Percentiles rank a stretch among this genome's conserved stretches.
Evolutionary conservation across 2,888 invertebrate species (phyloP).

Genomic region (Diogma glabrata): DNA sequence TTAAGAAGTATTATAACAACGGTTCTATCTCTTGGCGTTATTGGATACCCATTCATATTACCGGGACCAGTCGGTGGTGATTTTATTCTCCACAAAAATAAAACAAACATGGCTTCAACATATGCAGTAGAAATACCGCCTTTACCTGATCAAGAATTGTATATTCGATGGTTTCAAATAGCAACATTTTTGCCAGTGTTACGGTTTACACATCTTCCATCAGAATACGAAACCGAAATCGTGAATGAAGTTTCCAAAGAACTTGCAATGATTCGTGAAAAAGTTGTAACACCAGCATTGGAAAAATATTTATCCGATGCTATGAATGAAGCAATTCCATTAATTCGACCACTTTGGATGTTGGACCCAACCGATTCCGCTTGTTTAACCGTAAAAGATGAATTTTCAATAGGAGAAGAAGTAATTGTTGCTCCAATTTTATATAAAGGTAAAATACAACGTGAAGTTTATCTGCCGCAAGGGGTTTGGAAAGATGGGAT

Average conservation of each 20-base stretch:
- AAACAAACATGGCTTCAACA: constrained; percentile 36
- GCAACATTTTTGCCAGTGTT: constrained; percentile 85
- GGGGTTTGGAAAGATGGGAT: constrained; percentile 92
- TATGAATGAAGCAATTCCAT: constrained; percentile 67
- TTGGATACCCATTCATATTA: constrained; percentile 87
- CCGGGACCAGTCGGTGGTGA: constrained; percentile 93
- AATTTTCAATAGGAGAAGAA: constrained; percentile 83
- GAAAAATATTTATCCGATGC: constrained; percentile 68
- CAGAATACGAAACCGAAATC: constrained; percentile 69
- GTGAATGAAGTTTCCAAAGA: constrained; percentile 67
- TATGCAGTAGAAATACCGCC: constrained; percentile 43
- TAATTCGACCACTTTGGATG: constrained; percentile 86
- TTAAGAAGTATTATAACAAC: constrained; percentile 74
- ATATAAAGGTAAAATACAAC: constrained; percentile 51
- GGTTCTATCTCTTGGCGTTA: constrained; percentile 73
- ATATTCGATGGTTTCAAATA: constrained; percentile 82
- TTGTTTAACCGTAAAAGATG: constrained; percentile 65
- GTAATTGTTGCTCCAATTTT: constrained; percentile 83
- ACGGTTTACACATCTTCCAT: constrained; percentile 81
- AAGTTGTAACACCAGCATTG: constrained; percentile 62
- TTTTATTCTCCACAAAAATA: constrained; percentile 49
- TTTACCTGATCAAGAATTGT: constrained; percentile 69
- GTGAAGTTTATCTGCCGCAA: constrained; percentile 79
- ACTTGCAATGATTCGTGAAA: constrained; percentile 60
- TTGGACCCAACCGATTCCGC: constrained; percentile 66